phyloP scores from a whole-genome alignment of 2,797 vertebrate species.

The Acrocephalus scirpaceus region DNA sequence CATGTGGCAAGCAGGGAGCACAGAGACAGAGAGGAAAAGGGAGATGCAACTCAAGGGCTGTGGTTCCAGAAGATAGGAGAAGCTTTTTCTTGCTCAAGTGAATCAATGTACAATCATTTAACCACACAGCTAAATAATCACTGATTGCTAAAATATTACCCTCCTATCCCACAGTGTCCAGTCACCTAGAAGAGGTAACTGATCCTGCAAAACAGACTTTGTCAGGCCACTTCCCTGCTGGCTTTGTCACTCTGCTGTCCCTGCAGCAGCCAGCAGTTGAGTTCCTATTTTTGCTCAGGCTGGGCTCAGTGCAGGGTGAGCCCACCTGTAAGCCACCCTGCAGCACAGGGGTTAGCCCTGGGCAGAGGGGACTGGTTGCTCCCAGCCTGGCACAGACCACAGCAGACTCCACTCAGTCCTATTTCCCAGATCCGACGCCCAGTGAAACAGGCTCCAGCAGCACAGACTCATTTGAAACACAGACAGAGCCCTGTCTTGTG shows the following conservation, averaged over 20 bases:
- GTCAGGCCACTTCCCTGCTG: neutral
- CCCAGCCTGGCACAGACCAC: neutral
- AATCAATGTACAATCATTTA: neutral
- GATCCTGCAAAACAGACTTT: neutral
- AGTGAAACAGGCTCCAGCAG: neutral
- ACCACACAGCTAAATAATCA: neutral
- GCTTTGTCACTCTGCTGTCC: neutral
- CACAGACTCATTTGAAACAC: neutral
- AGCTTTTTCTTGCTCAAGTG: neutral
- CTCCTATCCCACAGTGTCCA: neutral
- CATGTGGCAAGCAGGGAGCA: rapidly evolving
- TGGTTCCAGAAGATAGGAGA: neutral
- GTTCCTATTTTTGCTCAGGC: neutral
- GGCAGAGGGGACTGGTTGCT: neutral
- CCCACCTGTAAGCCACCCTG: neutral
- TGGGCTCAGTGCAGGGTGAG: neutral
- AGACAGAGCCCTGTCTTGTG: neutral
- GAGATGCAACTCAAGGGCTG: neutral
- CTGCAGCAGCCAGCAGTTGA: neutral
- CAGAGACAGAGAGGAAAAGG: neutral
- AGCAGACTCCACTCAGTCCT: rapidly evolving
- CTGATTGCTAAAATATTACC: neutral
- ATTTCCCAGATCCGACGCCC: neutral
- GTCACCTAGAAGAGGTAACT: neutral
- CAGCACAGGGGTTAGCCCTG: neutral